A percentile compares a stretch with the other conserved stretches of the same genome.
phyloP scores from a whole-genome alignment of 92 coral and sea anemone genomes.

The Heliopora coerulea region DNA sequence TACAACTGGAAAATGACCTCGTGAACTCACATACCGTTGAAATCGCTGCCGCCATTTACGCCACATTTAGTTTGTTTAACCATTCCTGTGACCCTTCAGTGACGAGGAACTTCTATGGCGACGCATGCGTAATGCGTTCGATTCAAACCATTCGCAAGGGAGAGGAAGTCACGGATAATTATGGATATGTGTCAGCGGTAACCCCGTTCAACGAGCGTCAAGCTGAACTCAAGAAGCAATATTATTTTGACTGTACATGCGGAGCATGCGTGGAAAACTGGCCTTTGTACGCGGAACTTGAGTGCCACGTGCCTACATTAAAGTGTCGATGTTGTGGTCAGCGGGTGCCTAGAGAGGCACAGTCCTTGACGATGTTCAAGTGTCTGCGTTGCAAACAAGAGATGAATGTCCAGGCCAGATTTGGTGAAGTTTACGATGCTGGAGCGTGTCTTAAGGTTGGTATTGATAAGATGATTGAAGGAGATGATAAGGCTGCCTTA shows the following conservation, averaged over 20 bases:
- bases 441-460: slow-evolving; percentile 57
- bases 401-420: slow-evolving; percentile 54
- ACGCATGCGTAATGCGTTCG: slow-evolving; percentile 82
- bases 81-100: slow-evolving; percentile 95
- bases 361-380: neutral
- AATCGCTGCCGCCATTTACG: slow-evolving; percentile 91
- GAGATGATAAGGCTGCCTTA: slow-evolving; percentile 64
- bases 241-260: slow-evolving; percentile 78
- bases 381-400: slow-evolving; percentile 29
- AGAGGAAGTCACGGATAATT: slow-evolving; percentile 83
- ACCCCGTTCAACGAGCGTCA: slow-evolving; percentile 63
- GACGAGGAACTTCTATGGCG: slow-evolving; percentile 92
- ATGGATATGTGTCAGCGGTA: slow-evolving; percentile 87
- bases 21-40: slow-evolving; percentile 84
- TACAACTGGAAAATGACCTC: slow-evolving; percentile 67
- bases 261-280: slow-evolving; percentile 65
- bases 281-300: slow-evolving; percentile 76
- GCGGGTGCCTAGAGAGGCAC: slow-evolving; percentile 19
- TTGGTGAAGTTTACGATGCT: slow-evolving; percentile 49
- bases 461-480: slow-evolving; percentile 68
- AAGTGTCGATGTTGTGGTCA: slow-evolving; percentile 28
- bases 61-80: slow-evolving; percentile 84
- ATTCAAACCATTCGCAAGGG: slow-evolving; percentile 73
- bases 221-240: slow-evolving; percentile 62
- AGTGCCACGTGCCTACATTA: slow-evolving; percentile 7